phyloP scores from a whole-genome alignment of 2,113 vertebrate genomes.

The Stigmatopora argus region DNA sequence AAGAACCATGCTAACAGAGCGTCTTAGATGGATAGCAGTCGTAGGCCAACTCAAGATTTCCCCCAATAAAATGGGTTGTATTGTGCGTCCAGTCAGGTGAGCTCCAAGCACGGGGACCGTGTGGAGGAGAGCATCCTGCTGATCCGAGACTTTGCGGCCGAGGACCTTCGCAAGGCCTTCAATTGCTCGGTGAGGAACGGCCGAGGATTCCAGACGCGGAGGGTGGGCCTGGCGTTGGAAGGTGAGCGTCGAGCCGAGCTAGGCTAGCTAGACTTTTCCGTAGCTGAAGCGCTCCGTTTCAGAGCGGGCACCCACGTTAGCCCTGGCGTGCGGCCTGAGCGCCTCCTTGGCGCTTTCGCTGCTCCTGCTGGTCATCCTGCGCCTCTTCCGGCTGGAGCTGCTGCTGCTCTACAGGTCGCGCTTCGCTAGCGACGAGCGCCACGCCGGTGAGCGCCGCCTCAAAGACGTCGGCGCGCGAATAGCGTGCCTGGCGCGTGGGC shows the following conservation, averaged over 20 bases:
- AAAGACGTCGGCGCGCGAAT: not conserved
- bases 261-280: too few species aligned
- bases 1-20: too few species aligned
- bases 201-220: conserved; percentile 13
- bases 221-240: conserved; percentile 37
- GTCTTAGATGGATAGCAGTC: too few species aligned
- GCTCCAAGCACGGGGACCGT: not conserved
- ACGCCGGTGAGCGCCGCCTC: conserved; percentile 73
- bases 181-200: conserved; percentile 49
- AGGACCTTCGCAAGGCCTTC: conserved; percentile 36
- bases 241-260: conserved; percentile 15
- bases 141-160: conserved; percentile 36
- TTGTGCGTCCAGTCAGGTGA: conserved; percentile 3
- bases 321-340: conserved; percentile 83
- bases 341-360: conserved; percentile 79
- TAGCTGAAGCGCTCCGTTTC: not conserved
- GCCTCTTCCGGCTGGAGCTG: conserved; percentile 90
- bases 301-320: conserved; percentile 76
- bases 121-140: conserved; percentile 25
- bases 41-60: too few species aligned
- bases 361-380: conserved; percentile 81
- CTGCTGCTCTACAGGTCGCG: conserved; percentile 90
- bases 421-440: conserved; percentile 88
- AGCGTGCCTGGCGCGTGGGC: too few species aligned
- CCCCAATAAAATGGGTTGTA: too few species aligned